Evolutionary conservation across 1,140 invertebrate species (phyloP).

Genomic region (Drosophila kikkawai): DNA sequence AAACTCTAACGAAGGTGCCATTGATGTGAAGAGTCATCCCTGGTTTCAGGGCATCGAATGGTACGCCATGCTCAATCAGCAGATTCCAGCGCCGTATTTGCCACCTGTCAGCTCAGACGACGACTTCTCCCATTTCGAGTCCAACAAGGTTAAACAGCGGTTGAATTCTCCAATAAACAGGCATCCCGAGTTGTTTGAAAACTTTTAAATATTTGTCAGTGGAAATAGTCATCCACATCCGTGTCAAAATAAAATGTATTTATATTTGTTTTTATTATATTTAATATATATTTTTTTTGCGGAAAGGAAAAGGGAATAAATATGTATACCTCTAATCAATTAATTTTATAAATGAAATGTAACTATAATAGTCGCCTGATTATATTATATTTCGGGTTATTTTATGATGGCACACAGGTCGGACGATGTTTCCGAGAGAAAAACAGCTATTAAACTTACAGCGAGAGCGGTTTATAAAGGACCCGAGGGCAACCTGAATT

Average conservation of each 20-base stretch:
- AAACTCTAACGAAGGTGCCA: constrained; percentile 91
- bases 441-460: too few relatives aligned
- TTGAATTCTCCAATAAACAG: constrained; percentile 60
- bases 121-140: constrained; percentile 70
- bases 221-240: neutral
- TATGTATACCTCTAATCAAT: too few relatives aligned
- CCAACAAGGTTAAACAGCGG: constrained; percentile 30
- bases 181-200: constrained; percentile 66
- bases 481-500: too few relatives aligned
- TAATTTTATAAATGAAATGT: too few relatives aligned
- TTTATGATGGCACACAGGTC: too few relatives aligned
- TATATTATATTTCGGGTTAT: too few relatives aligned
- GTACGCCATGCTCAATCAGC: constrained; percentile 93
- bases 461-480: too few relatives aligned
- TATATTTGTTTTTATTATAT: neutral
- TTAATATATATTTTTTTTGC: neutral
- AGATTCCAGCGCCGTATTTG: constrained; percentile 90
- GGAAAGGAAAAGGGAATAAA: too few relatives aligned
- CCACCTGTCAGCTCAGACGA: constrained; percentile 86
- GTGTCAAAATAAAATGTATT: constrained; percentile 9
- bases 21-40: constrained; percentile 88
- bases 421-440: too few relatives aligned
- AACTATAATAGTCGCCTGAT: too few relatives aligned
- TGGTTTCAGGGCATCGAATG: constrained; percentile 94
- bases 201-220: constrained; percentile 61